These are phyloP conservation scores for Macrotus californicus DNA, from an alignment of 2,113 vertebrate genomes.

Conservation along the genomic window DNA sequence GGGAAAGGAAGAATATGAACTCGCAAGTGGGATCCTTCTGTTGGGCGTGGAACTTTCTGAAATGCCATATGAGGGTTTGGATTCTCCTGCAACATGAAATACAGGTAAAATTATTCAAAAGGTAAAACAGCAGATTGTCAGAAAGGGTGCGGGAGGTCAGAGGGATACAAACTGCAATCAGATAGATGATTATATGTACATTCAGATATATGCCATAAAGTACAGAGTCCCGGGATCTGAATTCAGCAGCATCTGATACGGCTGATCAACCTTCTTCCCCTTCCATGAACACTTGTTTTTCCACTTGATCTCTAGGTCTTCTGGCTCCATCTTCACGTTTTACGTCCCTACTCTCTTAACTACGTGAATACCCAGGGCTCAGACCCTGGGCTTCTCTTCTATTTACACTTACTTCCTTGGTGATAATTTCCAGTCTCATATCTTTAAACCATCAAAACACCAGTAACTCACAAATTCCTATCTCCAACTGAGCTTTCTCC, in stretches of 20 bases:
- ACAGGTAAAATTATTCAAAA: neutral
- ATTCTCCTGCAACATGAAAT: constrained; percentile 86
- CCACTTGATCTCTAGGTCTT: neutral
- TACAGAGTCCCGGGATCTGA: neutral
- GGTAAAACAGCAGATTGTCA: neutral
- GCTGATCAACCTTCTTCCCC: neutral
- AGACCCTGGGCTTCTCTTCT: neutral
- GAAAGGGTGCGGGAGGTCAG: neutral
- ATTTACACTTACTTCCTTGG: neutral
- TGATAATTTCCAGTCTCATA: neutral
- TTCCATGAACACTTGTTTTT: neutral
- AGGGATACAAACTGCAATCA: neutral
- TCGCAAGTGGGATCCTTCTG: constrained; percentile 95
- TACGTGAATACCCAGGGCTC: neutral
- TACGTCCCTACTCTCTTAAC: neutral
- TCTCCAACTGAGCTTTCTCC: neutral
- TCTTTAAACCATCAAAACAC: constrained; percentile 13
- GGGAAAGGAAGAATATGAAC: constrained; percentile 96
- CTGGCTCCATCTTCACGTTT: neutral
- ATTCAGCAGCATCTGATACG: neutral
- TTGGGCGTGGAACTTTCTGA: constrained; percentile 96
- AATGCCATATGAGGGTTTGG: constrained; percentile 98
- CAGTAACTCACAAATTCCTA: neutral
- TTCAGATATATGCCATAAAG: neutral
- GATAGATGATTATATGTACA: neutral